Base-by-base conservation (phyloP, 2,888 invertebrate genomes). In the Dasysyrphus tricinctus region DNA sequence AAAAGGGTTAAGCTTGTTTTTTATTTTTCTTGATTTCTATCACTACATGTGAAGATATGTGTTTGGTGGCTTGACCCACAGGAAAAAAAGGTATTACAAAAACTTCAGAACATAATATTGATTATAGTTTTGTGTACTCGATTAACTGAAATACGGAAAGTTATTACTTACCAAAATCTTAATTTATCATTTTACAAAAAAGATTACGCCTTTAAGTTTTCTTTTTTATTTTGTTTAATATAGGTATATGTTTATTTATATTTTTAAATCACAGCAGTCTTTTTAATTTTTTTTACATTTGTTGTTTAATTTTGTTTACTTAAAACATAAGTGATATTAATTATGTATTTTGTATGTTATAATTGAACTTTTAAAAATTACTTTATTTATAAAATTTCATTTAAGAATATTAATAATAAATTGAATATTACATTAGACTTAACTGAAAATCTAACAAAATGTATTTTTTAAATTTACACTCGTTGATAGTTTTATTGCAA, bases 201-300 rank as follows among this genome's bases (percentile, higher is more conserved):
- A 24, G 3, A n/a, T n/a, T n/a, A n/a, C n/a, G n/a, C n/a, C n/a
- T n/a, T n/a, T 24, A 24, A 24, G 3, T 1, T 24, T 24, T 24
- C 24, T 24, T 24, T 24, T 14, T 54, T 54, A 2, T 6, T 54
- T 54, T 54, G 2, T 51, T 59, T 84, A 69, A 77, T 87, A 75
- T 88, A 79, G 77, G 56, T 84, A 79, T 67, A 83, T 83, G 82
- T 89, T 89, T 90, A 90, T 85, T 88, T 90, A 90, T 90, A 90
- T 91, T 90, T 86, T 91, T 90, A 91, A 92, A 92, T 92, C 91
- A 92, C 91, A 92, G 91, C 91, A 92, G 91, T 92, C 91, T 92
- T 92, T 90, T 91, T 89, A 90, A 90, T 90, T 85, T 83, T n/a
- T 85, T 77, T 69, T 61, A 78, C 70, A 57, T 16, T 72, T 72